phyloP scores from a whole-genome alignment of 2,113 vertebrate genomes.

The Cynopterus brachyotis region DNA sequence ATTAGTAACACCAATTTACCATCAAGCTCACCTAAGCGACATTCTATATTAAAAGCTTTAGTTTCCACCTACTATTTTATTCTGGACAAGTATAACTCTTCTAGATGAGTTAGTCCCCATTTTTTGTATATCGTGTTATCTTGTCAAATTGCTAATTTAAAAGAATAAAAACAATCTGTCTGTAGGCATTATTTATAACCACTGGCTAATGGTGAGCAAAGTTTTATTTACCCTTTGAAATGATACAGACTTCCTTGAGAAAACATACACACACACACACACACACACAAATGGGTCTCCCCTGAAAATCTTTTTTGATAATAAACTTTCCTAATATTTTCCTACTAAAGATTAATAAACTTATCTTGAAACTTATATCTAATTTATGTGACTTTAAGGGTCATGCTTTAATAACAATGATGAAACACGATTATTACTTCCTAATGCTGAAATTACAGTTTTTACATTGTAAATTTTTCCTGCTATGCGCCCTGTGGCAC shows the following conservation, averaged over 20 bases:
- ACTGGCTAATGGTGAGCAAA: slow-evolving; percentile 69
- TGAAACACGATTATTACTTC: slow-evolving; percentile 99
- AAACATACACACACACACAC: neutral
- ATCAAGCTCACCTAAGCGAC: neutral
- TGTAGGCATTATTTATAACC: slow-evolving; percentile 13
- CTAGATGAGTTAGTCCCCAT: neutral
- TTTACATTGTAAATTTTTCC: slow-evolving; percentile 95
- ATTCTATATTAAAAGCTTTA: neutral
- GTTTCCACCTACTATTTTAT: neutral
- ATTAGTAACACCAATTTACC: neutral
- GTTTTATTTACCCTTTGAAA: slow-evolving; percentile 70
- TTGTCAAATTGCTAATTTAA: neutral
- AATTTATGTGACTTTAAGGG: slow-evolving; percentile 96
- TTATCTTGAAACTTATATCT: slow-evolving; percentile 91
- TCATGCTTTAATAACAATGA: slow-evolving; percentile 99
- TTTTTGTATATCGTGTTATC: neutral
- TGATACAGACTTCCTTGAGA: slow-evolving; percentile 44
- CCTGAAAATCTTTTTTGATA: slow-evolving; percentile 79
- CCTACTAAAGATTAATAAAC: slow-evolving; percentile 89
- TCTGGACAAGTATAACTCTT: neutral
- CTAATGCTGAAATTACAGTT: slow-evolving; percentile 99
- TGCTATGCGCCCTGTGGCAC: slow-evolving; percentile 99
- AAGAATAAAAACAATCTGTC: slow-evolving; percentile 45
- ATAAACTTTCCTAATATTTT: slow-evolving; percentile 90
- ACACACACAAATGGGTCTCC: slow-evolving; percentile 24